Conservation (phyloP, 2,113 vertebrate species). For the Chaetodon trifascialis region DNA sequence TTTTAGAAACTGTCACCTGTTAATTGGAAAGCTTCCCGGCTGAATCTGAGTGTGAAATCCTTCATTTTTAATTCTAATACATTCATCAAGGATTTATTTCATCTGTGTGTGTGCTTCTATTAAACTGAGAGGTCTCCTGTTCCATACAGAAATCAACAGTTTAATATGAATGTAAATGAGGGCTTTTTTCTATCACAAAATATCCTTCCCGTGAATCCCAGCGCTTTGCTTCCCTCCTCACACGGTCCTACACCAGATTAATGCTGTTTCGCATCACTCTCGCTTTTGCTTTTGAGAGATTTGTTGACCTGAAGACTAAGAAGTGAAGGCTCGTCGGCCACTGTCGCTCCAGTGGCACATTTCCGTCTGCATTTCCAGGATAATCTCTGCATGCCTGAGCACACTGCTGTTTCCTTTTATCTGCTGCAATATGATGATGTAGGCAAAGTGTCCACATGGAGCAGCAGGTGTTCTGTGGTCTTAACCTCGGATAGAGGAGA, state of each 20-base stretch:
- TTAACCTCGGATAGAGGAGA: constrained; percentile 70
- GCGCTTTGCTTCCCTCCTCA: background rate
- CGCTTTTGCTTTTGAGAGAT: background rate
- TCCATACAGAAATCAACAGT: background rate
- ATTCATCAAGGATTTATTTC: too few species aligned
- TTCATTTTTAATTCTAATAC: too few species aligned
- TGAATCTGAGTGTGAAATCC: background rate
- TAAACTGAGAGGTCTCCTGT: background rate
- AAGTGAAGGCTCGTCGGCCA: background rate
- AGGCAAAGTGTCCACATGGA: constrained; percentile 55
- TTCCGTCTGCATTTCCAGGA: constrained; percentile 10
- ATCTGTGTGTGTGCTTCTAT: too few species aligned
- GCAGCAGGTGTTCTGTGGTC: constrained; percentile 66
- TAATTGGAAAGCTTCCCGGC: background rate
- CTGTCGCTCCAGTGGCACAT: background rate
- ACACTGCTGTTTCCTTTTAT: background rate
- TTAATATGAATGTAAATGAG: too few species aligned
- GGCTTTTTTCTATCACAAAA: background rate
- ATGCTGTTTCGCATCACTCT: constrained; percentile 26
- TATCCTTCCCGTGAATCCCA: background rate
- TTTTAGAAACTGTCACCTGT: background rate
- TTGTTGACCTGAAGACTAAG: background rate
- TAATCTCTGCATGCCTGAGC: constrained; percentile 1
- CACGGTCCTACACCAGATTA: background rate
- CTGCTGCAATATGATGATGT: constrained; percentile 64